These are phyloP conservation scores for Artemia sp. DNA, from an alignment of 2,888 invertebrate genomes.

Conservation along the genomic window DNA sequence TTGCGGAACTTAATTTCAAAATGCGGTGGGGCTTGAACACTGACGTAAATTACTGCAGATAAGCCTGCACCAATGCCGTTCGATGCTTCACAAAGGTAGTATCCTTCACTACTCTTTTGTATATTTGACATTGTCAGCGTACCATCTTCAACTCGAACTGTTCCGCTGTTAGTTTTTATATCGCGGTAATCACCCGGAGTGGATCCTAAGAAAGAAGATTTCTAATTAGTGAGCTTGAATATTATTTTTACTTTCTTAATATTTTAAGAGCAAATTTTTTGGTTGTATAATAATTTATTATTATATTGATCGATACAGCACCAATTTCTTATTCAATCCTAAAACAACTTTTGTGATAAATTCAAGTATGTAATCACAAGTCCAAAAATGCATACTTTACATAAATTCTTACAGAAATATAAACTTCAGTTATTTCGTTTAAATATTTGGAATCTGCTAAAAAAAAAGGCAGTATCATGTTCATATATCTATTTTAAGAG, in stretches of 20 bases:
- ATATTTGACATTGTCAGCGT: constrained; percentile 75
- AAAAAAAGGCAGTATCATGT: no score
- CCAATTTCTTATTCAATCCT: no score
- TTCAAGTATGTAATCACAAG: no score
- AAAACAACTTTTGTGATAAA: no score
- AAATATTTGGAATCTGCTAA: no score
- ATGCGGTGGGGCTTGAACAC: constrained; percentile 85
- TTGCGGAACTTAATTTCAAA: constrained; percentile 80
- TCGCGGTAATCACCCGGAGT: constrained; percentile 85
- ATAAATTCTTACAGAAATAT: no score
- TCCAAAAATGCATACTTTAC: no score
- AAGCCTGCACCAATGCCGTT: constrained; percentile 89
- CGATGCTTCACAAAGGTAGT: constrained; percentile 85
- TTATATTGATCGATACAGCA: no score
- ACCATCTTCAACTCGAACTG: constrained; percentile 83
- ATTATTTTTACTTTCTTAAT: constrained; percentile 17
- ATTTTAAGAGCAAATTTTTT: constrained; percentile 17
- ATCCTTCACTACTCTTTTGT: constrained; percentile 81
- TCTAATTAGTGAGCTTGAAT: background rate
- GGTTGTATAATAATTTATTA: constrained; percentile 8
- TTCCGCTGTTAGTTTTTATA: constrained; percentile 70
- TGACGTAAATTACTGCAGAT: constrained; percentile 80
- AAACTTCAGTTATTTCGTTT: no score
- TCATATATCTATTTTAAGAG: no score
- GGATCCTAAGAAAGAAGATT: constrained; percentile 44